Base-by-base conservation (phyloP, 2,888 invertebrate genomes). In the Seladonia tumulorum region DNA sequence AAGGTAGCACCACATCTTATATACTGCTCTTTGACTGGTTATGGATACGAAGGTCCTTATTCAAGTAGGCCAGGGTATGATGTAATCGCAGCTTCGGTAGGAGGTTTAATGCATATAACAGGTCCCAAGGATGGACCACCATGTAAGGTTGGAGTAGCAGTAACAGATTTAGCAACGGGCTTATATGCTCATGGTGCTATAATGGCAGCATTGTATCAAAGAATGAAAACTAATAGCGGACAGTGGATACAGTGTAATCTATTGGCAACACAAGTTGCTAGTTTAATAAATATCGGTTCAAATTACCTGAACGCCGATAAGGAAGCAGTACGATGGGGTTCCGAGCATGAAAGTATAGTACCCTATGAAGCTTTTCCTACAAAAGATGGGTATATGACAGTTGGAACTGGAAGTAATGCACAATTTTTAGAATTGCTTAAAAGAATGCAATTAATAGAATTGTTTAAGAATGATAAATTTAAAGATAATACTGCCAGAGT, bases 131-230 rank as follows among this genome's bases (percentile, higher is more conserved):
- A 97, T 91, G 98, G 99, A 0, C 97, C 97, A 66, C 99, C 99
- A 0, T 97, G 98, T 86, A 99, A 99, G 95, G 97, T 97, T 22
- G 99, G 99, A 18, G 98, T 99, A 0, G 98, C 99, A 0, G 96
- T 99, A 91, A 99, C 98, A 0, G 99, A 99, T 95, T 93, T 99
- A 77, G 97, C 98, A 0, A 99, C 99, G 0, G 99, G 99, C 0
- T 96, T 99, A 5, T 99, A 98, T 94, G 98, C 99, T 1, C 98
- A 99, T 94, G 99, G 99, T 25, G 98, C 99, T 0, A 99, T 99
- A 86, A 96, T 99, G 96, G 98, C 99, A 0, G 99, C 99, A 0
- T 95, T 99, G 8, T 95, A 98, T 85, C 97, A 98, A 92, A 96
- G 98, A 77, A 95, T 96, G 14, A 96, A 96, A 91, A 98, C 98